A percentile compares a stretch with the other conserved stretches of the same genome.
These are phyloP conservation scores for Teleopsis dalmanni DNA, from an alignment of 1,140 invertebrate genomes.

Conservation along the genomic window DNA sequence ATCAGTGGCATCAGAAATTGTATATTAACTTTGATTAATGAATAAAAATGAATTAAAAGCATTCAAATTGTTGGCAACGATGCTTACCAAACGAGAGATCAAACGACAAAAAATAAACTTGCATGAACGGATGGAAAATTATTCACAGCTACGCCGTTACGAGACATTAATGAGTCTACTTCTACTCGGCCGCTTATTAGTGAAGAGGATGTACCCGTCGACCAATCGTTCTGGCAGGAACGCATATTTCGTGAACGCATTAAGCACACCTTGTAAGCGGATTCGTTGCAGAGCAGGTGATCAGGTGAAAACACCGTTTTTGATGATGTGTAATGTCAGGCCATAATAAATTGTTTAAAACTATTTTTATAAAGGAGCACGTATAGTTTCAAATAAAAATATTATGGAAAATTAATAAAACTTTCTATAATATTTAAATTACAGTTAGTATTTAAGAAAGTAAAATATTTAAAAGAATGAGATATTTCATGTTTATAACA, in stretches of 20 bases:
- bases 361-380: too few species aligned
- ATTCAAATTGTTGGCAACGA: constrained; percentile 38
- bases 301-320: background rate
- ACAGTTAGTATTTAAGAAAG: too few species aligned
- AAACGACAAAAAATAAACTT: constrained; percentile 4
- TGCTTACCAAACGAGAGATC: constrained; percentile 38
- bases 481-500: too few species aligned
- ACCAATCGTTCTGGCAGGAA: background rate
- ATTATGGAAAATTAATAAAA: too few species aligned
- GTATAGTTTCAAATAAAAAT: too few species aligned
- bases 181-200: background rate
- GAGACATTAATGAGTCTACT: constrained; percentile 5
- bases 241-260: background rate
- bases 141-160: constrained; percentile 39
- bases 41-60: constrained; percentile 14
- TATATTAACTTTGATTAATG: background rate
- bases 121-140: constrained; percentile 32
- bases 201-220: background rate
- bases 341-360: background rate
- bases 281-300: constrained; percentile 6
- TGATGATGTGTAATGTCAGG: too few species aligned
- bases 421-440: too few species aligned
- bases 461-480: too few species aligned
- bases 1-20: too few species aligned
- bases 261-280: background rate